phyloP scores from a whole-genome alignment of 1,140 invertebrate species.

The Spodoptera litura region DNA sequence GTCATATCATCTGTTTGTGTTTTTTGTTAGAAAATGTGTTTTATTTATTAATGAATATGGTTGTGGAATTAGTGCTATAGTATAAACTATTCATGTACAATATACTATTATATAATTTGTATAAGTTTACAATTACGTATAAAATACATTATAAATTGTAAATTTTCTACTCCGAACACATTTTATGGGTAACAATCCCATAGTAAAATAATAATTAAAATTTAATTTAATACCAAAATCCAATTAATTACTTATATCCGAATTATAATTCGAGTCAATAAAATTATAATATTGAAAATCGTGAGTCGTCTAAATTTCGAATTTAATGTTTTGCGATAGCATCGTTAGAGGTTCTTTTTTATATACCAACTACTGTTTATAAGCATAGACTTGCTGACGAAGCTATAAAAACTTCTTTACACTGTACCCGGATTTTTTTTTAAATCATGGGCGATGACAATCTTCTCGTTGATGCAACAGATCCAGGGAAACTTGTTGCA shows the following conservation, averaged over 20 bases:
- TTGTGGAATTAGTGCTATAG: neutral
- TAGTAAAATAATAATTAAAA: conserved; percentile 29
- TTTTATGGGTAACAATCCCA: conserved; percentile 49
- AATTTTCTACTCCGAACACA: conserved; percentile 48
- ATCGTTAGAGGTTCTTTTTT: conserved; percentile 1
- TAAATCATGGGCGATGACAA: neutral
- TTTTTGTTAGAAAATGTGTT: neutral
- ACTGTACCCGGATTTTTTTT: conserved; percentile 15
- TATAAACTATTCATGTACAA: conserved; percentile 20
- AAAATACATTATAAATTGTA: conserved; percentile 44
- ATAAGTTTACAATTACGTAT: conserved; percentile 32
- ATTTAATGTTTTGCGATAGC: conserved; percentile 19
- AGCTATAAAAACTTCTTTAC: conserved; percentile 2
- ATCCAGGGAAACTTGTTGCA: neutral
- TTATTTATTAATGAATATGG: neutral
- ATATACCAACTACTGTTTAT: conserved; percentile 16
- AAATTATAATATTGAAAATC: conserved; percentile 20
- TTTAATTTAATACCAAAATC: conserved; percentile 44
- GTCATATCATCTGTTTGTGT: conserved; percentile 9
- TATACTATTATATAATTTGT: conserved; percentile 10
- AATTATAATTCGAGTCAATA: conserved; percentile 31
- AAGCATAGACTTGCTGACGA: conserved; percentile 13
- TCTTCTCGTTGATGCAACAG: neutral
- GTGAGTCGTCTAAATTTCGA: conserved; percentile 1
- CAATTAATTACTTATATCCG: conserved; percentile 27